Percentiles rank a stretch among this genome's conserved stretches.
phyloP scores from a whole-genome alignment of 2,797 vertebrate species.

The Coracias cyanogaster region DNA sequence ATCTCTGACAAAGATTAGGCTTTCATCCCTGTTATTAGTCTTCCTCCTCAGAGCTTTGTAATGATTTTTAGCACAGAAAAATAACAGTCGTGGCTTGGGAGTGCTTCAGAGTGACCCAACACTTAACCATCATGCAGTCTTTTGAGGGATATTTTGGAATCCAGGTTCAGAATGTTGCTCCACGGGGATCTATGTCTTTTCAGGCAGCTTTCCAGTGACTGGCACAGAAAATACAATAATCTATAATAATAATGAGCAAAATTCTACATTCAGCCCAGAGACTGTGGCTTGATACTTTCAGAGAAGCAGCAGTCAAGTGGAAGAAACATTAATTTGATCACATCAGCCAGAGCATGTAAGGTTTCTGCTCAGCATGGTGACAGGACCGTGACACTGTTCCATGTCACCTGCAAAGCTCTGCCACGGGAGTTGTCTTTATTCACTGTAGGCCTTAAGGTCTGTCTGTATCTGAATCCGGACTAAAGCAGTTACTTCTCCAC shows the following conservation, averaged over 20 bases:
- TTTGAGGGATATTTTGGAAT: background rate
- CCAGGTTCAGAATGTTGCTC: background rate
- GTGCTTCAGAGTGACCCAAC: background rate
- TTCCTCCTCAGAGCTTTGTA: background rate
- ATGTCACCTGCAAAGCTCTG: background rate
- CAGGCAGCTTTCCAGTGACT: background rate
- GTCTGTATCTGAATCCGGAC: background rate
- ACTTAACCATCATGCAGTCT: background rate
- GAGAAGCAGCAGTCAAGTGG: background rate
- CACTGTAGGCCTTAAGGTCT: fast-evolving
- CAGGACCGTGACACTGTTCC: background rate
- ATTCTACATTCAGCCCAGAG: background rate
- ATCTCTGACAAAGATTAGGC: constrained; percentile 47
- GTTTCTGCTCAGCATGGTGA: background rate
- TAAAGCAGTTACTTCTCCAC: background rate
- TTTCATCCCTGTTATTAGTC: constrained; percentile 37
- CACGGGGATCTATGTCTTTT: background rate
- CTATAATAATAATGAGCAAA: background rate
- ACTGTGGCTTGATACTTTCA: background rate
- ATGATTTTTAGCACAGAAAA: constrained; percentile 31
- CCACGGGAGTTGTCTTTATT: background rate
- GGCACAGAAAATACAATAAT: background rate
- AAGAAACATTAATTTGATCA: background rate
- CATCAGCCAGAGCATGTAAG: background rate
- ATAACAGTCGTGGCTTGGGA: background rate